Percentiles rank a stretch among this genome's conserved stretches.
These are phyloP conservation scores for Galaxea fascicularis DNA, from an alignment of 92 coral and sea anemone genomes.

Conservation along the genomic window DNA sequence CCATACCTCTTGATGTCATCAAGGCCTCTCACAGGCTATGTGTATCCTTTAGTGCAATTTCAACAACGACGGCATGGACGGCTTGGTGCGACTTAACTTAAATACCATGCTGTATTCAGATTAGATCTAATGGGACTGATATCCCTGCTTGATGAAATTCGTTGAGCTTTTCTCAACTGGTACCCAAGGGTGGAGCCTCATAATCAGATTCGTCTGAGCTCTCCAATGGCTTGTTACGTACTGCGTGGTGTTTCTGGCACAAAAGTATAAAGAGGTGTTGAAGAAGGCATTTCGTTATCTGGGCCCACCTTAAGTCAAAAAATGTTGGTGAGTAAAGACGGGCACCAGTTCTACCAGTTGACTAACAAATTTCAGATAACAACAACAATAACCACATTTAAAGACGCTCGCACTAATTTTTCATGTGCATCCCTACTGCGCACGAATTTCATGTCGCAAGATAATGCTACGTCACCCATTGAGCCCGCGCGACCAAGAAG, in stretches of 20 bases:
- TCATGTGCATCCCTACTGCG: too few species aligned
- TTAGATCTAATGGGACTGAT: constrained; percentile 58
- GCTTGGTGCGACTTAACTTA: constrained; percentile 53
- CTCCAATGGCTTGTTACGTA: constrained; percentile 42
- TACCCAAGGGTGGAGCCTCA: constrained; percentile 26
- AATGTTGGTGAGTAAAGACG: constrained; percentile 1
- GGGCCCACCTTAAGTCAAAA: constrained; percentile 37
- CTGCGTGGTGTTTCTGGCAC: constrained; percentile 46
- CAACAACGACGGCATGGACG: constrained; percentile 56
- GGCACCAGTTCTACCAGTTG: too few species aligned
- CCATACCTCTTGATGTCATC: constrained; percentile 31
- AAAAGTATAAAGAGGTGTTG: constrained; percentile 27
- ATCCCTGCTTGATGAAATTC: constrained; percentile 48
- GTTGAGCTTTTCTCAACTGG: constrained; percentile 39
- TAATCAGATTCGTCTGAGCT: constrained; percentile 48
- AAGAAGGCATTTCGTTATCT: constrained; percentile 17
- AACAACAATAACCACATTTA: too few species aligned
- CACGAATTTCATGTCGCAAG: too few species aligned
- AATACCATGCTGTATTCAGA: constrained; percentile 47
- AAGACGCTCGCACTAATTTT: too few species aligned
- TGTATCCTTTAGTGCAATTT: constrained; percentile 45
- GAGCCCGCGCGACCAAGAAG: too few species aligned
- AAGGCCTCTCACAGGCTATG: constrained; percentile 55
- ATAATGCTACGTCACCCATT: too few species aligned
- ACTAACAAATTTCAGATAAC: too few species aligned